Evolutionary conservation across 1,140 invertebrate genomes (phyloP).

Genomic region (Bathynomus jamesi): DNA sequence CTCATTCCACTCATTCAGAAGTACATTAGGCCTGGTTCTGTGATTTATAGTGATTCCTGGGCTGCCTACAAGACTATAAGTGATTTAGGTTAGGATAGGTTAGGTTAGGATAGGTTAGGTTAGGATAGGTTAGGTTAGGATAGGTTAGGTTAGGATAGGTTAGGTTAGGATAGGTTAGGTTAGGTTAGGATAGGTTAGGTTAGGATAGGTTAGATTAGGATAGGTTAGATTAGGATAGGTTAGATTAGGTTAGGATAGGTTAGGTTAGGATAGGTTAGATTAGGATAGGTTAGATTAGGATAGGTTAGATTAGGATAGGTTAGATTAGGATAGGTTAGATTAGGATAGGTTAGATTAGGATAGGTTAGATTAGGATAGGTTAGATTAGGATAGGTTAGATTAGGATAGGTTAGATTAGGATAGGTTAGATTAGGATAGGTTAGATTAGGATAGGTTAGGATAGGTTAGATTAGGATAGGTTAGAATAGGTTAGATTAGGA

Average conservation of each 20-base stretch:
- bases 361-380: slow-evolving; percentile 15
- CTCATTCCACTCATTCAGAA: too few relatives aligned
- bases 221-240: slow-evolving; percentile 20
- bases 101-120: slow-evolving; percentile 23
- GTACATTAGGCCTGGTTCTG: too few relatives aligned
- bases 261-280: slow-evolving; percentile 21
- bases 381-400: slow-evolving; percentile 15
- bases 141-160: slow-evolving; percentile 22
- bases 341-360: slow-evolving; percentile 21
- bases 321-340: slow-evolving; percentile 22
- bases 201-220: slow-evolving; percentile 19
- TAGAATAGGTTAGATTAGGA: background rate
- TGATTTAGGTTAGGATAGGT: too few relatives aligned
- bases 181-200: slow-evolving; percentile 19
- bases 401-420: slow-evolving; percentile 12
- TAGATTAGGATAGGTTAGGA: slow-evolving; percentile 10
- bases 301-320: slow-evolving; percentile 18
- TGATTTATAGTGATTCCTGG: too few relatives aligned
- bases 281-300: slow-evolving; percentile 19
- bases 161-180: slow-evolving; percentile 21
- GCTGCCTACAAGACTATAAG: too few relatives aligned
- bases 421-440: slow-evolving; percentile 10
- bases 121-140: slow-evolving; percentile 22
- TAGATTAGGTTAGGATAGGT: slow-evolving; percentile 18
- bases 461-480: slow-evolving; percentile 16